Evolutionary conservation across 2,888 invertebrate genomes (phyloP), one percentile per base, ranked within the genome.

Genomic region (Eupithecia inturbata): DNA sequence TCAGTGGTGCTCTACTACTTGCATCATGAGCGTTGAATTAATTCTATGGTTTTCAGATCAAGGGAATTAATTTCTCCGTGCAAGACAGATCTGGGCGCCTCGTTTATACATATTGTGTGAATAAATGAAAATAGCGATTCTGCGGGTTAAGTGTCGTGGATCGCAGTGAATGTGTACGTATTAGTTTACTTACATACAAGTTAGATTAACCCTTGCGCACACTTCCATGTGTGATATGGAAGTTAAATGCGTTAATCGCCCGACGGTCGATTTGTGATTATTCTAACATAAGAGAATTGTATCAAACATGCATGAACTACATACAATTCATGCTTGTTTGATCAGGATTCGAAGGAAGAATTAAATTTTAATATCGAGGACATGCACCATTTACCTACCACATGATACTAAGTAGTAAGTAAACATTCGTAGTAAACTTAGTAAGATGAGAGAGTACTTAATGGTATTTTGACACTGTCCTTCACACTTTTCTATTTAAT

Each of bases 211-310:
- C 57, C 14, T 77, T 74, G 67, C 71, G 67, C 28, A 53, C 75
- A 68, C 73, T 76, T 74, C 63, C 70, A 64, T 80, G 79, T 80
- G 78, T 81, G 73, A 75, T 78, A 78, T 77, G 68, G 76, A 76
- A 80, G 75, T 79, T 79, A 81, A 78, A 79, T 78, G 76, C 66
- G 74, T 76, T 77, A 77, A 78, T 77, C 70, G 72, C 66, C 68
- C 77, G 73, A 12, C 62, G 70, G 71, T 72, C 57, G 70, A 78
- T 72, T 73, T 70, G 70, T 78, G 72, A 77, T 73, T 76, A 75
- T 73, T 72, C 68, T 76, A 74, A 73, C 75, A 72, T 72, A 75
- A 22, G 63, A 39, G 69, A 74, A 75, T 70, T 70, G n/a, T n/a
- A n/a, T n/a, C n/a, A n/a, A n/a, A n/a, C n/a, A n/a, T n/a, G n/a